Conservation (phyloP, 2,113 vertebrate species). For the Oxyura jamaicensis region DNA sequence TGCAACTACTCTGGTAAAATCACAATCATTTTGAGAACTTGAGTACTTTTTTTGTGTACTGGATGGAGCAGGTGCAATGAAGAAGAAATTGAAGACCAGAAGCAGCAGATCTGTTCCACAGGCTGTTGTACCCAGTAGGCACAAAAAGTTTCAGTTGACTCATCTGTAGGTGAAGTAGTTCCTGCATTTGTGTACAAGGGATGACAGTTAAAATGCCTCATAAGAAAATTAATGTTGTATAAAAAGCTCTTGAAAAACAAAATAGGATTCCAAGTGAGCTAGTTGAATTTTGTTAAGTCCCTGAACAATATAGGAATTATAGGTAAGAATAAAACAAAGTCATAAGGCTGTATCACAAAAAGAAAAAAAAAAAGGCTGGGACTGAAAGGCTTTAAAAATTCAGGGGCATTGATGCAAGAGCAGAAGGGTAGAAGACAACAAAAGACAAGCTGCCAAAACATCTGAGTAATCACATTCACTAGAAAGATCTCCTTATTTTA, state of each 20-base stretch:
- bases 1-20: background rate
- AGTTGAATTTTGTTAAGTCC: background rate
- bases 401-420: fast-evolving
- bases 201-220: fast-evolving
- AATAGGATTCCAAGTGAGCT: background rate
- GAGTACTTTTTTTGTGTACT: background rate
- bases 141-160: background rate
- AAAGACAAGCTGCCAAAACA: background rate
- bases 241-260: background rate
- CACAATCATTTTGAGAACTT: background rate
- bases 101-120: background rate
- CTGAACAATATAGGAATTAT: too few relatives aligned
- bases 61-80: too few relatives aligned
- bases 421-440: background rate
- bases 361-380: too few relatives aligned
- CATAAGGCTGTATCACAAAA: background rate
- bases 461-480: fast-evolving
- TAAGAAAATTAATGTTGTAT: background rate
- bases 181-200: too few relatives aligned
- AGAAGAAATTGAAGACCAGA: background rate
- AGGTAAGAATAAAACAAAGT: background rate
- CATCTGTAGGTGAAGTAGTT: background rate
- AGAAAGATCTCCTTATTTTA: background rate
- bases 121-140: background rate
- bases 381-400: background rate